These are phyloP conservation scores for Catostomus latipinnis DNA, from an alignment of 2,797 vertebrate genomes.

Conservation along the genomic window DNA sequence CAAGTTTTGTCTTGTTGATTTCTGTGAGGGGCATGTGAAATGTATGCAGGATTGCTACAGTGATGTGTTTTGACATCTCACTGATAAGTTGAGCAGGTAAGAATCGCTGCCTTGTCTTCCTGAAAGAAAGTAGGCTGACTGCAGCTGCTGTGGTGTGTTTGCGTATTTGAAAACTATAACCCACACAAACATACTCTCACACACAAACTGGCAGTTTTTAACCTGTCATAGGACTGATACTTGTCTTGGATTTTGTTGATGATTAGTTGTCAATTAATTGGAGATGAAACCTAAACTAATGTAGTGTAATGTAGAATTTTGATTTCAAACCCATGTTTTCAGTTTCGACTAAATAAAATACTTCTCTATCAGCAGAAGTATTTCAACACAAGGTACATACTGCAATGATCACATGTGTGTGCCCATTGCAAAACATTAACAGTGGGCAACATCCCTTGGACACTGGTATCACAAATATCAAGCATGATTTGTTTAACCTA, in stretches of 20 bases:
- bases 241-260: not conserved
- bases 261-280: too few species aligned
- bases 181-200: constrained; percentile 1
- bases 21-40: not conserved
- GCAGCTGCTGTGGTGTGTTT: constrained; percentile 9
- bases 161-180: not conserved
- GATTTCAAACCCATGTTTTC: not conserved
- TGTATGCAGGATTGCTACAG: not conserved
- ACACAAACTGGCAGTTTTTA: not conserved
- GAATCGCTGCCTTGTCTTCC: not conserved
- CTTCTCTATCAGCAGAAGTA: not conserved
- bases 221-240: not conserved
- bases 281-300: too few species aligned
- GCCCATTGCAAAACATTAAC: constrained; percentile 16
- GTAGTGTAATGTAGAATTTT: too few species aligned
- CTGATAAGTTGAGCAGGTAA: not conserved
- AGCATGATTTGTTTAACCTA: constrained; percentile 40
- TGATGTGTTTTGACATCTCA: not conserved
- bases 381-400: not conserved
- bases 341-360: not conserved
- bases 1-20: constrained; percentile 24
- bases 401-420: not conserved
- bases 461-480: constrained; percentile 21
- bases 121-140: constrained; percentile 22
- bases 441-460: constrained; percentile 15